Base-by-base conservation (phyloP, 2,797 vertebrate genomes). In the Betta splendens region DNA sequence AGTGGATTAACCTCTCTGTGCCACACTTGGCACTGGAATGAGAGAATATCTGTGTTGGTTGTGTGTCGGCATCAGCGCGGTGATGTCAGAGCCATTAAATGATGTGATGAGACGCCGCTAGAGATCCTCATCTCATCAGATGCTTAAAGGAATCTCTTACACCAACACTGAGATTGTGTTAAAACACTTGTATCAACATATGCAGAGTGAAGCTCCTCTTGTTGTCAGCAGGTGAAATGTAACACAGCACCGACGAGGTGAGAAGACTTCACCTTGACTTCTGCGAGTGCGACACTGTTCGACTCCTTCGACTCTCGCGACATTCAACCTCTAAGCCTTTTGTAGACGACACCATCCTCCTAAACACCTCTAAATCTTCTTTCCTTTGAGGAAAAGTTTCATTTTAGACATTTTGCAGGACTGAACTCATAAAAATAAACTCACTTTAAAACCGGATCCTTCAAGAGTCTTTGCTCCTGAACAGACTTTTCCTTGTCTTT, bases 1-100 rank as follows among this genome's bases (percentile, higher is more conserved):
- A 16, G 5, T 17, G 57, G 68, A 75, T 75, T 69, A 77, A 75
- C 64, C 66, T 62, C 56, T 26, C 45, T 35, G 55, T 48, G 58
- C 48, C 60, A 58, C 64, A 69, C 64, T 77, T 62, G 56, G 54
- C 55, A 17, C 42, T 50, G 7, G 9, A 46, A 68, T 36, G 45
- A 29, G 43, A 18, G 25, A 53, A 55, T 44, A 42, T 53, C 46
- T 23, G 44, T 37, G 11, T 50, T 44, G 21, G 53, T 46, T 36
- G 39, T 12, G 1, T 16, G 17, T 15, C 16, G 35, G 18, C 29
- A 44, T 1, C 21, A 9, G 46, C 51, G 49, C 1, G 3, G 21
- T 3, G 18, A n/a, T n/a, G n/a, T n/a, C n/a, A n/a, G n/a, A n/a
- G n/a, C n/a, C n/a, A n/a, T n/a, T n/a, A n/a, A n/a, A n/a, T n/a